Percentiles rank a stretch among this genome's conserved stretches.
phyloP scores from a whole-genome alignment of 2,113 vertebrate species.

The Odontophorus gujanensis region DNA sequence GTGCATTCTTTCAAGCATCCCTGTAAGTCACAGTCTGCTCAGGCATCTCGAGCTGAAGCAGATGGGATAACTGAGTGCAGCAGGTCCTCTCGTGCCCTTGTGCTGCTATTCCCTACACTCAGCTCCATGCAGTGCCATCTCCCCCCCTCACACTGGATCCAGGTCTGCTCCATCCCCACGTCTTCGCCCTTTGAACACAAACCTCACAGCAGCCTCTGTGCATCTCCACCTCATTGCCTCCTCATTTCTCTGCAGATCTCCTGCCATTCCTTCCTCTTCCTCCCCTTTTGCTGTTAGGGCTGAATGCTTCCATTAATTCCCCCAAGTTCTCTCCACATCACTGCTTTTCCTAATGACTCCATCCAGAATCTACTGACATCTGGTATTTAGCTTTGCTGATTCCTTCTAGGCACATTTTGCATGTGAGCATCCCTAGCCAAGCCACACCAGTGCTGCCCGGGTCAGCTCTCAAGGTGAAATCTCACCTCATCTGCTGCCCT shows the following conservation, averaged over 20 bases:
- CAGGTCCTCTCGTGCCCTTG: not conserved
- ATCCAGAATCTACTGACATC: not conserved
- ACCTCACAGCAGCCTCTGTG: fast-evolving
- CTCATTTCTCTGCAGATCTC: not conserved
- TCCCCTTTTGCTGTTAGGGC: not conserved
- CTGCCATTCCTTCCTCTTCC: not conserved
- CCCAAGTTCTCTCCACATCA: not conserved
- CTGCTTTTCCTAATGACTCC: slow-evolving; percentile 8
- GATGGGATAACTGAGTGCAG: not conserved
- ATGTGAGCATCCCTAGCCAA: fast-evolving
- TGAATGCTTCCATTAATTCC: not conserved
- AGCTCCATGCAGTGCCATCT: not conserved
- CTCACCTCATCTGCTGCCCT: not conserved
- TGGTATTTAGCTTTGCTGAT: not conserved
- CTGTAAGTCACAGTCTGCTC: not conserved
- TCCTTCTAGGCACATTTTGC: not conserved
- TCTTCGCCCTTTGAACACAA: not conserved
- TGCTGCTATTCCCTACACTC: not conserved
- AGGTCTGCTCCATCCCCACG: not conserved
- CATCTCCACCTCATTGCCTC: slow-evolving; percentile 1
- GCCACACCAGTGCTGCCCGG: not conserved
- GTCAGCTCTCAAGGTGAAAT: not conserved
- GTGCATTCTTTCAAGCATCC: not conserved
- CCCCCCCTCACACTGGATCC: not conserved
- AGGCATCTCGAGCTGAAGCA: not conserved